phyloP scores from a whole-genome alignment of 2,797 vertebrate species.

The Trachops cirrhosus region DNA sequence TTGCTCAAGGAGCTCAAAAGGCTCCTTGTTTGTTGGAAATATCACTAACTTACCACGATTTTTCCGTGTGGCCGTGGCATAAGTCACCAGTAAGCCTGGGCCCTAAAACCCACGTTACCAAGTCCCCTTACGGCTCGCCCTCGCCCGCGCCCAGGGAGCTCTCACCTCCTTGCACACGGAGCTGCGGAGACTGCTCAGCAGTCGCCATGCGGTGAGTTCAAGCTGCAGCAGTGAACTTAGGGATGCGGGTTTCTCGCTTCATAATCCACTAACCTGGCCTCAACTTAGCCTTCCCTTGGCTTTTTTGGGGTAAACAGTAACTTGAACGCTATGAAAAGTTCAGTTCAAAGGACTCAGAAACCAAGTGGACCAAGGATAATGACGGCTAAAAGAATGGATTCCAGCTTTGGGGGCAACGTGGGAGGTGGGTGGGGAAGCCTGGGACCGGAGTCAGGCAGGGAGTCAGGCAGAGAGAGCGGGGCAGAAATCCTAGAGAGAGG shows the following conservation, averaged over 20 bases:
- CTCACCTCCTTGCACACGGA: rapidly evolving
- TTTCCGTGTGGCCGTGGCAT: background rate
- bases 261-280: background rate
- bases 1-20: background rate
- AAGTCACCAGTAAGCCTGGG: background rate
- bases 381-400: background rate
- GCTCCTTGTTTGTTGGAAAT: background rate
- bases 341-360: background rate
- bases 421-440: background rate
- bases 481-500: background rate
- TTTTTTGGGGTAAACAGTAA: too few species aligned
- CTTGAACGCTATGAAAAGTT: background rate
- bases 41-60: background rate
- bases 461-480: background rate
- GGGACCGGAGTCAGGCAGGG: background rate
- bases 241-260: background rate
- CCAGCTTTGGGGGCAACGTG: background rate
- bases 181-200: background rate
- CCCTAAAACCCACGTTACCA: background rate
- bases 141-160: too few species aligned
- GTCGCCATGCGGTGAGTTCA: background rate
- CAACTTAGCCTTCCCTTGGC: background rate
- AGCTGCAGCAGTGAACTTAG: background rate
- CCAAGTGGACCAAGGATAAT: background rate
- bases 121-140: background rate